These are phyloP conservation scores for Pectinophora gossypiella DNA, from an alignment of 1,140 invertebrate species.

Conservation along the genomic window DNA sequence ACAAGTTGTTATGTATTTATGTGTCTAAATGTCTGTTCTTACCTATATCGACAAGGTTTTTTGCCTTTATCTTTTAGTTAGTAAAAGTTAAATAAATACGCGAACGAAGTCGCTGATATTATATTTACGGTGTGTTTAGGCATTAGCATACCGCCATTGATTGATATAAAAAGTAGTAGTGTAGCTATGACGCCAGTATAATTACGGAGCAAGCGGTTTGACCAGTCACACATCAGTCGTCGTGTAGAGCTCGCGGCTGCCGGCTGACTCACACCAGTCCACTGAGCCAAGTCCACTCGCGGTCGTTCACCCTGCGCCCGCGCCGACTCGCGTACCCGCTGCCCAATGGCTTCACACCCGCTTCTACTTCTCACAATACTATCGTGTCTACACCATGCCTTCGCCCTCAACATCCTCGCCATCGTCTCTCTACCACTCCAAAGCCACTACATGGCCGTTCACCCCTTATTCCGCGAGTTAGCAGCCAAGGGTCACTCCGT, in stretches of 20 bases:
- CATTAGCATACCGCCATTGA: no score
- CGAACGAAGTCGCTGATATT: no score
- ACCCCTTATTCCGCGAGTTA: conserved; percentile 56
- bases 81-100: no score
- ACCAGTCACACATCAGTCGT: not conserved
- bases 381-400: conserved; percentile 14
- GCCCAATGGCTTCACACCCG: not conserved
- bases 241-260: not conserved
- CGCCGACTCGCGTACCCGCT: not conserved
- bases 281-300: not conserved
- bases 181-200: no score
- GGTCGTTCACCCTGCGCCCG: not conserved
- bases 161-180: no score
- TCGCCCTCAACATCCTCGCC: conserved; percentile 42
- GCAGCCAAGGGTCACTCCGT: conserved; percentile 60
- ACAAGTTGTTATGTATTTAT: no score
- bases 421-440: conserved; percentile 48
- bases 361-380: not conserved
- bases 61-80: no score
- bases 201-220: no score
- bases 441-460: conserved; percentile 67
- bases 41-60: no score
- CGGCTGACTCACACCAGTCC: not conserved
- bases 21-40: no score
- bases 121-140: no score